phyloP scores from a whole-genome alignment of 2,888 invertebrate genomes.

The Stenchaetothrips biformis region DNA sequence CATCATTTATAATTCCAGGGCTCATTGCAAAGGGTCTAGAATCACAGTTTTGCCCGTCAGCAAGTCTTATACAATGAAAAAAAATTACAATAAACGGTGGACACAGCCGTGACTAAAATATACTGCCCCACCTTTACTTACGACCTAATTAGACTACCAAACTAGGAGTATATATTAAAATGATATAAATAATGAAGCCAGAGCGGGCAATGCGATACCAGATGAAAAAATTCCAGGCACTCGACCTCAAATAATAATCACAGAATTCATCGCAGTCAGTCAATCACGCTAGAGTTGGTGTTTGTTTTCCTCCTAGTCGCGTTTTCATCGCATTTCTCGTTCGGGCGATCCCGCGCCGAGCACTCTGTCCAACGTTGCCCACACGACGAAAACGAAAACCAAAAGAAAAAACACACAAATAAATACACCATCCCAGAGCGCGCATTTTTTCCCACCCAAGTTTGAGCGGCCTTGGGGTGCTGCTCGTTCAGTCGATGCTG shows the following conservation, averaged over 20 bases:
- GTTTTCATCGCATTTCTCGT: neutral
- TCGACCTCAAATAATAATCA: neutral
- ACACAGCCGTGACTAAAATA: neutral
- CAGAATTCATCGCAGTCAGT: slow-evolving; percentile 9
- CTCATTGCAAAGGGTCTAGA: no score
- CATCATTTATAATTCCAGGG: no score
- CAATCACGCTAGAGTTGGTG: neutral
- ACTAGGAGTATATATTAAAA: neutral
- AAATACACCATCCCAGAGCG: neutral
- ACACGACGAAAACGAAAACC: neutral
- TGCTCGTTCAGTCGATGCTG: slow-evolving; percentile 32
- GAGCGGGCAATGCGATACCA: neutral
- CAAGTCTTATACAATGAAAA: neutral
- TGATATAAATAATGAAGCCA: neutral
- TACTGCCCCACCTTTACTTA: neutral
- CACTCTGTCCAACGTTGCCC: neutral
- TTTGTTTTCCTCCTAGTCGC: neutral
- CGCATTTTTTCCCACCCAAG: neutral
- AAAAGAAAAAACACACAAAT: neutral
- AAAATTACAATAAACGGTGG: neutral
- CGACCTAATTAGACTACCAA: neutral
- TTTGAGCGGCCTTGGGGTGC: neutral
- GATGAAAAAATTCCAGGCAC: neutral
- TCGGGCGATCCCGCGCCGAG: neutral
- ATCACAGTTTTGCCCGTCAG: no score